These are phyloP conservation scores for Silurus meridionalis DNA, from an alignment of 2,113 vertebrate species.

Conservation along the genomic window DNA sequence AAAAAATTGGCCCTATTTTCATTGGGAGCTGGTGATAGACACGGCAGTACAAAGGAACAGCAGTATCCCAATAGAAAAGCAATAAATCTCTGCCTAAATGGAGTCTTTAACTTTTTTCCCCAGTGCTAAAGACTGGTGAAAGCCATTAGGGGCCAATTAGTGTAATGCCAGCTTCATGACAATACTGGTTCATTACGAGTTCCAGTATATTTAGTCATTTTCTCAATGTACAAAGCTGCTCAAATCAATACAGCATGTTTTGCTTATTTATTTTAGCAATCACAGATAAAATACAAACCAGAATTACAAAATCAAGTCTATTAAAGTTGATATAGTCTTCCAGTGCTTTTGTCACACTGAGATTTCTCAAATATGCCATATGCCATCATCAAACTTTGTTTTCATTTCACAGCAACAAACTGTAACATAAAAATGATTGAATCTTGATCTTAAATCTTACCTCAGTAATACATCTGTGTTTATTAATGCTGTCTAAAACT, in stretches of 20 bases:
- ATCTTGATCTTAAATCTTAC: not conserved
- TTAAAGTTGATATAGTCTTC: not conserved
- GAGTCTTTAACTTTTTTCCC: not conserved
- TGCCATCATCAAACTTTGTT: not conserved
- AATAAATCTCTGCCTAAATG: conserved; percentile 17
- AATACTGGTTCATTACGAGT: not conserved
- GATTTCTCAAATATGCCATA: not conserved
- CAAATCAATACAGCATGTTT: not conserved
- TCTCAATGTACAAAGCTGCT: not conserved
- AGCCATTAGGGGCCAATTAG: not conserved
- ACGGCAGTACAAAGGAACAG: conserved; percentile 26
- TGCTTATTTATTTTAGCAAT: not conserved
- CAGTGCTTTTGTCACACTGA: not conserved
- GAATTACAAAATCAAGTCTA: too few relatives aligned
- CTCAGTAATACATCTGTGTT: not conserved
- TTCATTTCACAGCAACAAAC: too few relatives aligned
- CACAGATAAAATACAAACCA: not conserved
- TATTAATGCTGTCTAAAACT: not conserved
- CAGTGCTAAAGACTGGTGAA: not conserved
- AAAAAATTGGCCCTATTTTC: conserved; percentile 13
- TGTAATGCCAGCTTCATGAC: not conserved
- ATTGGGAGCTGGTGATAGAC: not conserved
- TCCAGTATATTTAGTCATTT: not conserved
- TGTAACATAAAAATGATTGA: too few relatives aligned
- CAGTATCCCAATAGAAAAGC: not conserved